Conservation (phyloP, 2,113 vertebrate genomes). For the Porphyrio hochstetteri region DNA sequence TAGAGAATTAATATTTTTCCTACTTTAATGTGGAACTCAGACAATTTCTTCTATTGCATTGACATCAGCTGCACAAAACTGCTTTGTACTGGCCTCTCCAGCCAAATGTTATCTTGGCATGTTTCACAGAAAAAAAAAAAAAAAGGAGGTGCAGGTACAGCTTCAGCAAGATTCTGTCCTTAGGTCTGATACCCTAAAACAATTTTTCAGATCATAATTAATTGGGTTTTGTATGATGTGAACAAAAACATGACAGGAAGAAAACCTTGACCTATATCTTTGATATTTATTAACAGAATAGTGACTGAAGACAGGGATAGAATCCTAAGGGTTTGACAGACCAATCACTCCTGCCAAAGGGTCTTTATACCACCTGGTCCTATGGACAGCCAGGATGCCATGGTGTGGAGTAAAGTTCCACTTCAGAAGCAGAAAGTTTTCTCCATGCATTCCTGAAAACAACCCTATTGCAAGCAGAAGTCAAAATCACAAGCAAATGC, state of each 20-base stretch:
- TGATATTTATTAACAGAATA: neutral
- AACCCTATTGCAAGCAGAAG: accelerated
- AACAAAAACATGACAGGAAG: neutral
- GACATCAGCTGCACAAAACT: neutral
- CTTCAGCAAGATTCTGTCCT: neutral
- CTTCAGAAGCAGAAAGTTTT: neutral
- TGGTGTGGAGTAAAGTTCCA: neutral
- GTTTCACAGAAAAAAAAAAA: neutral
- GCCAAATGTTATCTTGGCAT: conserved; percentile 37
- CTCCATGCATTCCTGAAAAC: neutral
- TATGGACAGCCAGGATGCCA: neutral
- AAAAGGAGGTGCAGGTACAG: neutral
- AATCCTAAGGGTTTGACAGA: neutral
- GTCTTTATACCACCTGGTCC: conserved; percentile 7
- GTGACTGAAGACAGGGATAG: neutral
- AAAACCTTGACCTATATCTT: neutral
- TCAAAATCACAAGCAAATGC: neutral
- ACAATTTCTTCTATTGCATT: conserved; percentile 18
- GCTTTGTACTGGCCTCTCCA: neutral
- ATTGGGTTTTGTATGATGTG: neutral
- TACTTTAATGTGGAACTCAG: conserved; percentile 12
- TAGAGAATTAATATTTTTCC: conserved; percentile 29
- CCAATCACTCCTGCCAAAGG: neutral
- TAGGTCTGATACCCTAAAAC: neutral
- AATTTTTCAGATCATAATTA: neutral